A percentile compares a stretch with the other conserved stretches of the same genome.
These are phyloP conservation scores for Pentamera pediparva DNA, from an alignment of 53 echinoderm and acorn worm genomes.

Conservation along the genomic window DNA sequence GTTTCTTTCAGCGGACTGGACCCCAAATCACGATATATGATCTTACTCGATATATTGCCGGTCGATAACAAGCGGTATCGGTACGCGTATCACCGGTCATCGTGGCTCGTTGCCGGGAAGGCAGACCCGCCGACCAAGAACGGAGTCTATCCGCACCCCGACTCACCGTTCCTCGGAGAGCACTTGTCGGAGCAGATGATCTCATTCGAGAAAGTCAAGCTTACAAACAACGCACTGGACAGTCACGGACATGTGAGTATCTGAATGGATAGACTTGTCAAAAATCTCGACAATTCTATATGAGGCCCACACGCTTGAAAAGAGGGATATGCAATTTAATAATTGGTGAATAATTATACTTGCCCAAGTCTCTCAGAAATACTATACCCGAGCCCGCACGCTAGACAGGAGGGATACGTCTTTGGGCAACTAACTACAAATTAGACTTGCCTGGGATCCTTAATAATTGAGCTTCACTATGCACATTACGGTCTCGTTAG, in stretches of 20 bases:
- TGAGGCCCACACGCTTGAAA: too few relatives aligned
- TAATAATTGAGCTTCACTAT: too few relatives aligned
- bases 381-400: too few relatives aligned
- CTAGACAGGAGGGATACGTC: too few relatives aligned
- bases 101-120: constrained; percentile 94
- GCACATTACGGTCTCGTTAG: too few relatives aligned
- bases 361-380: too few relatives aligned
- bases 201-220: constrained; percentile 94
- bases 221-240: constrained; percentile 93
- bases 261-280: too few relatives aligned
- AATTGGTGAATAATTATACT: too few relatives aligned
- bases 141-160: constrained; percentile 70
- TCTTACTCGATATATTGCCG: constrained; percentile 81
- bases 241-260: constrained; percentile 93
- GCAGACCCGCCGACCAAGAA: constrained; percentile 78
- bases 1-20: constrained; percentile 76
- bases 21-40: constrained; percentile 65
- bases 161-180: constrained; percentile 81
- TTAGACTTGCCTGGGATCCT: too few relatives aligned
- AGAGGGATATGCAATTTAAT: too few relatives aligned
- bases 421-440: too few relatives aligned
- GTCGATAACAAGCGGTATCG: constrained; percentile 92
- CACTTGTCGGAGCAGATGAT: constrained; percentile 84
- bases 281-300: too few relatives aligned
- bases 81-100: constrained; percentile 96